Evolutionary conservation across 2,888 invertebrate genomes (phyloP).

Genomic region (Icerya purchasi): DNA sequence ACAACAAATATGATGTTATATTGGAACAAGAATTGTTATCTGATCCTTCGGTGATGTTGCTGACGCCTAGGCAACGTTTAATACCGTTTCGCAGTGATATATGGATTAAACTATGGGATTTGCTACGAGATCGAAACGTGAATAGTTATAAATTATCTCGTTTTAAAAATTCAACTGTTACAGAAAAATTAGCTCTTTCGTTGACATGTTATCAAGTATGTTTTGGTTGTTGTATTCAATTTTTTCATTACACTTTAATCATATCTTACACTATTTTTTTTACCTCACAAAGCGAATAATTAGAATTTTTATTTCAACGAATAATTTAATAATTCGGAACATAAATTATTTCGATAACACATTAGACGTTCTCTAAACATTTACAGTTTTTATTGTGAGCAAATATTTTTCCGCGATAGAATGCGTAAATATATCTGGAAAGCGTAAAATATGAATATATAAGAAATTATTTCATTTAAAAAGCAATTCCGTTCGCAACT

Average conservation of each 20-base stretch:
- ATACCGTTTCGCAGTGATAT: constrained; percentile 61
- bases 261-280: not conserved
- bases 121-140: constrained; percentile 23
- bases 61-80: constrained; percentile 62
- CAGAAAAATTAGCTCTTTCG: constrained; percentile 55
- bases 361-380: too few relatives aligned
- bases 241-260: not conserved
- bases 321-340: too few relatives aligned
- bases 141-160: constrained; percentile 23
- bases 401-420: too few relatives aligned
- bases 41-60: constrained; percentile 60
- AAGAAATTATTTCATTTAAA: too few relatives aligned
- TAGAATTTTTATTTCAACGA: too few relatives aligned
- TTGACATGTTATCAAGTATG: constrained; percentile 57
- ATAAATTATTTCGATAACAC: too few relatives aligned
- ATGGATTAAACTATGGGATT: constrained; percentile 64
- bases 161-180: constrained; percentile 45
- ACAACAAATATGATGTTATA: constrained; percentile 28
- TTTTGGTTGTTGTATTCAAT: not conserved
- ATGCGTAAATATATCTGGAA: too few relatives aligned
- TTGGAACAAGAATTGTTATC: constrained; percentile 41
- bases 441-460: too few relatives aligned
- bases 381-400: too few relatives aligned
- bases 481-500: too few relatives aligned
- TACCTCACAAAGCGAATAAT: too few relatives aligned